A percentile compares a stretch with the other conserved stretches of the same genome.
Evolutionary conservation across 2,888 invertebrate genomes (phyloP).

Genomic region (Coenonympha glycerion): DNA sequence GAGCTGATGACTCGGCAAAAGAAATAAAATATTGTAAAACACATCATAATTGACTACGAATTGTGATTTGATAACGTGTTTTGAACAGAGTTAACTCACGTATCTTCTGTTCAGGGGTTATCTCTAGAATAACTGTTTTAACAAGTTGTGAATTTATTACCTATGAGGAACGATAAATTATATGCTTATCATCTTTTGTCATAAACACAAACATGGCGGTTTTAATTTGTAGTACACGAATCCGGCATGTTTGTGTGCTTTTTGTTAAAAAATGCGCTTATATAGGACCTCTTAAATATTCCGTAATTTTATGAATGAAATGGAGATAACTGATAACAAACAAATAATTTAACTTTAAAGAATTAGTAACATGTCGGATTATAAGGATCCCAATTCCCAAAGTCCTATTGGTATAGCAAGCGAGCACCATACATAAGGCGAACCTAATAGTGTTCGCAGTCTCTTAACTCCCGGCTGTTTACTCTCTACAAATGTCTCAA

Average conservation of each 20-base stretch:
- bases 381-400: too few relatives aligned
- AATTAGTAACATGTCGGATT: too few relatives aligned
- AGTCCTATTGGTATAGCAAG: too few relatives aligned
- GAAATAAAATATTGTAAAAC: slow-evolving; percentile 39
- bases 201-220: neutral
- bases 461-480: too few relatives aligned
- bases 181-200: neutral
- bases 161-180: slow-evolving; percentile 5
- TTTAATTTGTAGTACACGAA: too few relatives aligned
- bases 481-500: too few relatives aligned
- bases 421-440: too few relatives aligned
- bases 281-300: neutral
- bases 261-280: neutral
- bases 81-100: slow-evolving; percentile 32
- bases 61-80: slow-evolving; percentile 35
- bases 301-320: too few relatives aligned
- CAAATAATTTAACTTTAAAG: too few relatives aligned
- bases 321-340: too few relatives aligned
- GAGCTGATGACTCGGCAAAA: slow-evolving; percentile 37
- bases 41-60: slow-evolving; percentile 39
- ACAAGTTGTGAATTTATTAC: slow-evolving; percentile 11
- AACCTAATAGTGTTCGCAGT: too few relatives aligned
- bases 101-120: slow-evolving; percentile 27
- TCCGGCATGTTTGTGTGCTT: neutral
- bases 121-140: slow-evolving; percentile 43